Conservation (phyloP, 2,113 vertebrate genomes). For the Ibidorhyncha struthersii region DNA sequence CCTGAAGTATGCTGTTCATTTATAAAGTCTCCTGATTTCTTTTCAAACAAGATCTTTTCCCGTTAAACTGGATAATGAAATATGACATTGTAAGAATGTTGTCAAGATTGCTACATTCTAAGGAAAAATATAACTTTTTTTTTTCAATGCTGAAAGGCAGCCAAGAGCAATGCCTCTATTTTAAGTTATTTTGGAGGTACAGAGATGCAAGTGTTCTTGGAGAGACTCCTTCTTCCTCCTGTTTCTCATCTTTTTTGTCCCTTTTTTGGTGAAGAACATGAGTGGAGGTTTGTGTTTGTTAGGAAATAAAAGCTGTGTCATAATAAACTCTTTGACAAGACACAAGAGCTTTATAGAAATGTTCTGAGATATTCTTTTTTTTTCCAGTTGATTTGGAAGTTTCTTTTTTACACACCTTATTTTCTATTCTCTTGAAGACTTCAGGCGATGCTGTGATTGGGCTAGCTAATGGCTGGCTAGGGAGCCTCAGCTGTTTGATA, state of each 20-base stretch:
- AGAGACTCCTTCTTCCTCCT: neutral
- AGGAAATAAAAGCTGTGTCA: neutral
- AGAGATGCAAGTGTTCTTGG: neutral
- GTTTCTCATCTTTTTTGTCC: neutral
- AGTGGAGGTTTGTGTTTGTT: neutral
- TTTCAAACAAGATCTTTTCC: slow-evolving; percentile 20
- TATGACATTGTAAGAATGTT: neutral
- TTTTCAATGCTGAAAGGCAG: neutral
- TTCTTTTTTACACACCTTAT: neutral
- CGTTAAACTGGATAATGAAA: slow-evolving; percentile 41
- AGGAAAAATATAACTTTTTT: neutral
- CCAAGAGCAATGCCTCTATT: neutral
- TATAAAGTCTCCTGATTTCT: slow-evolving; percentile 25
- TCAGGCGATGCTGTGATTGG: neutral
- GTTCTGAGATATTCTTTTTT: neutral
- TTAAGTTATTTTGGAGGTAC: neutral
- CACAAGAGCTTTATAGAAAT: neutral
- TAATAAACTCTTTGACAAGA: neutral
- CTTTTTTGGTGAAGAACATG: neutral
- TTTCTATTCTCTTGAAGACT: neutral
- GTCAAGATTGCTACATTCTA: slow-evolving; percentile 3
- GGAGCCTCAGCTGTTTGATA: slow-evolving; percentile 29
- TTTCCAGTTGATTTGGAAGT: neutral
- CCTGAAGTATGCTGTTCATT: neutral
- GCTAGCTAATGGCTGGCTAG: neutral